These are phyloP conservation scores for Chymomyza procnemis DNA, from an alignment of 2,888 invertebrate genomes.

Conservation along the genomic window DNA sequence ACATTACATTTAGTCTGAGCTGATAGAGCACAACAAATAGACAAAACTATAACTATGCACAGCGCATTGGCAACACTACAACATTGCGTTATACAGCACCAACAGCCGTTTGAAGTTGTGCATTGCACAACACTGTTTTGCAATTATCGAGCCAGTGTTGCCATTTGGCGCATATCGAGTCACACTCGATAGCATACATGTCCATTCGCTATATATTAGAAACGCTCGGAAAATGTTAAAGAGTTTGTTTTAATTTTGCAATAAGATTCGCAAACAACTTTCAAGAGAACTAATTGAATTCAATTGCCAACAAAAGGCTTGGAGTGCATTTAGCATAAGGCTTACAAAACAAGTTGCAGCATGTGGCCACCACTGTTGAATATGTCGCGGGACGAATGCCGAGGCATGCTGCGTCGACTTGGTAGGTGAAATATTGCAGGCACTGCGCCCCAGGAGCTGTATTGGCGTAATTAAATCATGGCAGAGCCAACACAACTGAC, in stretches of 20 bases:
- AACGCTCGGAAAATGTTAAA: slow-evolving; percentile 5
- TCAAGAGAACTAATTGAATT: slow-evolving; percentile 61
- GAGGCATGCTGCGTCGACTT: slow-evolving; percentile 90
- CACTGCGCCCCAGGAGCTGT: background rate
- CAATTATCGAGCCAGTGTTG: background rate
- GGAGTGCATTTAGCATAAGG: slow-evolving; percentile 47
- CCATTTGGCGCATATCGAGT: background rate
- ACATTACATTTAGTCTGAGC: background rate
- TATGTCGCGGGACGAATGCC: slow-evolving; percentile 93
- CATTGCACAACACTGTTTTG: background rate
- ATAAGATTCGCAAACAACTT: slow-evolving; percentile 52
- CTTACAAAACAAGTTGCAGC: slow-evolving; percentile 54
- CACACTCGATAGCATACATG: background rate
- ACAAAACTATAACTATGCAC: background rate
- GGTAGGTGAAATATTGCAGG: slow-evolving; percentile 80
- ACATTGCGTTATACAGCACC: background rate
- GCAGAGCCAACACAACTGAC: slow-evolving; percentile 4
- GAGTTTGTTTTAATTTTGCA: slow-evolving; percentile 64
- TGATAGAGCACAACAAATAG: background rate
- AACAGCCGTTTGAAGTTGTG: background rate
- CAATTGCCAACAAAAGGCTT: slow-evolving; percentile 57
- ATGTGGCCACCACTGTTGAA: slow-evolving; percentile 79
- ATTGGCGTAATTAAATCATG: background rate
- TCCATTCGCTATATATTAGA: slow-evolving; percentile 1
- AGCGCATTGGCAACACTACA: background rate